A percentile compares a stretch with the other conserved stretches of the same genome.
Evolutionary conservation across 2,797 vertebrate species (phyloP).

Genomic region (Megaceryle alcyon): DNA sequence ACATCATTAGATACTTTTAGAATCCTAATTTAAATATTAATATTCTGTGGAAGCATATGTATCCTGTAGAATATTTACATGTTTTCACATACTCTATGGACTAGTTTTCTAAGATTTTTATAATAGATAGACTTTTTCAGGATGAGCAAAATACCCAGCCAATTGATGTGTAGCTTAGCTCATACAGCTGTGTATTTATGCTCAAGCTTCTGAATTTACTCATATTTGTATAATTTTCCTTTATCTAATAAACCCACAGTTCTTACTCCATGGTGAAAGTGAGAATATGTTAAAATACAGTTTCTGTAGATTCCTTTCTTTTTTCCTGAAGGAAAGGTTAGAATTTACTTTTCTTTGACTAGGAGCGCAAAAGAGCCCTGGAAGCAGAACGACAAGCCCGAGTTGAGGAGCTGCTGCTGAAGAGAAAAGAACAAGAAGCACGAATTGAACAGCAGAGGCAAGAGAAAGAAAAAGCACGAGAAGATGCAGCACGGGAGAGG

Average conservation of each 20-base stretch:
- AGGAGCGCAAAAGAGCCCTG: constrained; percentile 94
- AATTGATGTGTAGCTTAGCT: neutral
- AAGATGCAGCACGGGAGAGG: constrained; percentile 94
- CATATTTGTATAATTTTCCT: neutral
- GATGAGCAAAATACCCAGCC: neutral
- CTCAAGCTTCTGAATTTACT: neutral
- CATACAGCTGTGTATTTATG: neutral
- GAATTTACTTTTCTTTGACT: neutral
- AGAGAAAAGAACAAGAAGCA: constrained; percentile 94
- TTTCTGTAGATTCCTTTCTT: neutral
- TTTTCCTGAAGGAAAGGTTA: neutral
- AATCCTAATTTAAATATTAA: neutral
- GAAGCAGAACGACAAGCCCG: constrained; percentile 97
- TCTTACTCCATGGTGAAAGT: neutral
- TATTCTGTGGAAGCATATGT: neutral
- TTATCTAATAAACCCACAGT: neutral
- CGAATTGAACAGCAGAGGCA: constrained; percentile 96
- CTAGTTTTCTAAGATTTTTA: neutral
- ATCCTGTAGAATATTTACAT: neutral
- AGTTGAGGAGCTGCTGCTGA: constrained; percentile 92
- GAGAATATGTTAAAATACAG: neutral
- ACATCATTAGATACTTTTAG: neutral
- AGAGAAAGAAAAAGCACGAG: constrained; percentile 94
- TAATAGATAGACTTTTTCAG: neutral
- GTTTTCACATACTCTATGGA: neutral